phyloP scores from a whole-genome alignment of 2,797 vertebrate genomes.

The Zalophus californianus region DNA sequence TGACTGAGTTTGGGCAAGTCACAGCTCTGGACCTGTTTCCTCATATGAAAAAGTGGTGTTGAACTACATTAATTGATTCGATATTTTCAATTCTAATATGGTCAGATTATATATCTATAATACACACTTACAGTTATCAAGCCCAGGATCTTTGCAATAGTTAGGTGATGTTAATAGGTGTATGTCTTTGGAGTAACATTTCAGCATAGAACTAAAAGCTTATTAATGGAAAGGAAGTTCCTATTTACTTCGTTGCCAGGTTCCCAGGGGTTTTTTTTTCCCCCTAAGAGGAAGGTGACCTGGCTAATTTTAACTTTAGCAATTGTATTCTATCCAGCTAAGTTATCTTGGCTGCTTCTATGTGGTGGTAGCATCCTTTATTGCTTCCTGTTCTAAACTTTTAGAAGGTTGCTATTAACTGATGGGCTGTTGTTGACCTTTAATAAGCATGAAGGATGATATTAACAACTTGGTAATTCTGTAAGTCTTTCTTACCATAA shows the following conservation, averaged over 20 bases:
- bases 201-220: conserved; percentile 65
- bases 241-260: conserved; percentile 83
- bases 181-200: conserved; percentile 56
- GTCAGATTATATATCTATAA: not conserved
- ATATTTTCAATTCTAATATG: not conserved
- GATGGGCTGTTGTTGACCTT: conserved; percentile 61
- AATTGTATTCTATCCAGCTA: conserved; percentile 66
- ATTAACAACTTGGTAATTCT: conserved; percentile 41
- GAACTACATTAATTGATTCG: not conserved
- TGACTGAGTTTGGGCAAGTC: not conserved
- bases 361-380: conserved; percentile 73
- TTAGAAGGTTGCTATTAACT: conserved; percentile 72
- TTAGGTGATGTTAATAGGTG: not conserved
- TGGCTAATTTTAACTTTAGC: conserved; percentile 81
- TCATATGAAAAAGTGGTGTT: not conserved
- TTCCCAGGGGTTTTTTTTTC: conserved; percentile 43
- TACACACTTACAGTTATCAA: not conserved
- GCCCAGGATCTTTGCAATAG: not conserved
- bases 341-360: conserved; percentile 58
- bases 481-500: conserved; percentile 40
- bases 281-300: conserved; percentile 79
- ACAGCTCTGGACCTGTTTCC: not conserved
- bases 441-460: conserved; percentile 12
- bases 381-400: conserved; percentile 77
- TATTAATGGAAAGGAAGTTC: conserved; percentile 75